Evolutionary conservation across 2,888 invertebrate genomes (phyloP), one percentile per base, ranked within the genome.

Genomic region (Agrotis ipsilon): DNA sequence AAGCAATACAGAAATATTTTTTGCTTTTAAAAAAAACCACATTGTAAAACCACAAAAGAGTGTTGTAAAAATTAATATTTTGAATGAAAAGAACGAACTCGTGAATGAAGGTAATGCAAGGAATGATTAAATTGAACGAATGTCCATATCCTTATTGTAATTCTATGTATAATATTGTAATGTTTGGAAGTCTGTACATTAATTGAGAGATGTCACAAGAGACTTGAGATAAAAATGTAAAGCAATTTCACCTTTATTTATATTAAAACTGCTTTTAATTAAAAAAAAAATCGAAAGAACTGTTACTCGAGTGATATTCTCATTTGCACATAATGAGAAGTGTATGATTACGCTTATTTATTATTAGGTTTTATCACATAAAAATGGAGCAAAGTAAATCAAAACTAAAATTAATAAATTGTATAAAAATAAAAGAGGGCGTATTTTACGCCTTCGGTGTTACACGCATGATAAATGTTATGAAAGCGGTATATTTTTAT

Each of bases 121-220:
- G 24, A 64, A 78, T 60, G 81, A 59, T 68, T 66, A 68, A 52
- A 63, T 60, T 59, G 66, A 73, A 78, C 80, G 84, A 90, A 88
- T 88, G 90, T 91, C 90, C 91, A 91, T 91, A 91, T 91, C 91
- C 83, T 88, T 87, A 87, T 81, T 81, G 82, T 86, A 80, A 78
- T 75, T 79, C 62, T 79, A 75, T 78, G 45, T 82, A 79, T 83
- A 82, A 79, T 83, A 80, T 81, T 75, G 32, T 77, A 69, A 84
- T n/a, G 63, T 60, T 74, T 58, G 68, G 59, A 75, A 54, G 72
- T 72, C 68, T 82, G 69, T 71, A 80, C 51, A 71, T 67, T 72
- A 49, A 51, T 69, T 43, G 52, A 62, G 52, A 58, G 48, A 61
- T 58, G 51, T 64, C 48, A 48, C 63, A 64, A 59, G 46, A 80